These are phyloP conservation scores for Drosophila lacteicornis DNA, from an alignment of 1,140 invertebrate species.

Conservation along the genomic window DNA sequence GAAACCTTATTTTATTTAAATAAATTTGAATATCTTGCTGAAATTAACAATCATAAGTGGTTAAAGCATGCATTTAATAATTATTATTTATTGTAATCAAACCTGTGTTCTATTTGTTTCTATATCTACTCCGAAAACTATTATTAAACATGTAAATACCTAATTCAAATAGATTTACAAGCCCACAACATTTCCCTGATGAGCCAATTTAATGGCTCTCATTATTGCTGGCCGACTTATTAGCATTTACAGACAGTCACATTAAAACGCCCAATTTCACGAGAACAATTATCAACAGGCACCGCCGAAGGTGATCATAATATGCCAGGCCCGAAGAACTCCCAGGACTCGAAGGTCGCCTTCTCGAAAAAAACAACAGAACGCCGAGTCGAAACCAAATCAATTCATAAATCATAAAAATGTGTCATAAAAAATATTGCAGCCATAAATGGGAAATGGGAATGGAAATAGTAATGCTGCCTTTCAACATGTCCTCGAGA, in stretches of 20 bases:
- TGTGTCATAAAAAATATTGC: constrained; percentile 76
- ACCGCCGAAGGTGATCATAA: constrained; percentile 43
- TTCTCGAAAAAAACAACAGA: constrained; percentile 37
- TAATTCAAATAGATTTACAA: not conserved
- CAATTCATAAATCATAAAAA: constrained; percentile 84
- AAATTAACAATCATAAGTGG: not conserved
- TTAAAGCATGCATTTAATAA: no score
- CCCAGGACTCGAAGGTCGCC: constrained; percentile 54
- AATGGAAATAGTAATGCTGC: constrained; percentile 45
- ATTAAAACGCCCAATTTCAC: constrained; percentile 60
- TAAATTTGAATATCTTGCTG: fast-evolving
- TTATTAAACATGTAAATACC: not conserved
- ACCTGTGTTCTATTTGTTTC: not conserved
- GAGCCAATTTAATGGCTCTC: constrained; percentile 13
- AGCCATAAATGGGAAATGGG: constrained; percentile 60
- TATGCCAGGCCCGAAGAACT: constrained; percentile 28
- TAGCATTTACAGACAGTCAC: constrained; percentile 41
- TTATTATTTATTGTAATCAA: not conserved
- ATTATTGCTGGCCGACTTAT: constrained; percentile 19
- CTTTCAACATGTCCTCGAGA: constrained; percentile 80
- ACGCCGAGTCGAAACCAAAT: constrained; percentile 64
- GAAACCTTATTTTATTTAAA: not conserved
- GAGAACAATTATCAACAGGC: constrained; percentile 33
- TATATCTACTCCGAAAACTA: not conserved
- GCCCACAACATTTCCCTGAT: constrained; percentile 2